Percentiles rank a stretch among this genome's conserved stretches.
Evolutionary conservation across 2,888 invertebrate genomes (phyloP).

Genomic region (Polydrusus tereticollis): DNA sequence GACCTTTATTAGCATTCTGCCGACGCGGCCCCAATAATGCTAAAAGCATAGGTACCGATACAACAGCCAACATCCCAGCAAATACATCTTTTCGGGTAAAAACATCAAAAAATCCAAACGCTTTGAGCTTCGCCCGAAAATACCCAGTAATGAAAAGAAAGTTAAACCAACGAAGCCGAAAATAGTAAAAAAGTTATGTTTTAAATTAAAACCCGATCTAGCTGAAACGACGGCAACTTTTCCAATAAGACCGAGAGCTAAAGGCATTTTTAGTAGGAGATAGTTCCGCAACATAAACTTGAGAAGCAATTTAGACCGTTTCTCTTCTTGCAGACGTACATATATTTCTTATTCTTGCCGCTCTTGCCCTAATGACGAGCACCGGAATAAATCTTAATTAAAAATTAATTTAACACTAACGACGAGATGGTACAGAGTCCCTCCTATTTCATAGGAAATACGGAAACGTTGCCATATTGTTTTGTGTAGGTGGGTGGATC

Average conservation of each 20-base stretch:
- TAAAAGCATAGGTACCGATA: no score
- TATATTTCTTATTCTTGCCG: constrained; percentile 43
- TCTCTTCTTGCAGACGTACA: constrained; percentile 25
- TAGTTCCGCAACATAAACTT: constrained; percentile 40
- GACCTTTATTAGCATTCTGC: no score
- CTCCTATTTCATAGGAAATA: not conserved
- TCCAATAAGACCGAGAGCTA: constrained; percentile 29
- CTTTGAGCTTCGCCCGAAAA: not conserved
- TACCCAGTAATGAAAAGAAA: not conserved
- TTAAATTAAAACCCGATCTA: constrained; percentile 32
- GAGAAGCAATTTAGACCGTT: constrained; percentile 41
- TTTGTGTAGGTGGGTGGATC: not conserved
- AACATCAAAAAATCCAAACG: not conserved
- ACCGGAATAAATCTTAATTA: constrained; percentile 60
- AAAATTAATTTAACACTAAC: constrained; percentile 60
- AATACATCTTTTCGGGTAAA: not conserved
- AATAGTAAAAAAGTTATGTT: constrained; percentile 17
- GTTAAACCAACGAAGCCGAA: not conserved
- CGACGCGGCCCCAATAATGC: no score
- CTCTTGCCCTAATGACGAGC: constrained; percentile 56
- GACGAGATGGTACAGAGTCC: not conserved
- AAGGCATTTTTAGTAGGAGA: constrained; percentile 33
- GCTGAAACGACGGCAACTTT: constrained; percentile 22
- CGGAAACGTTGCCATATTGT: not conserved
- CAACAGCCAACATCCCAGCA: not conserved